A percentile compares a stretch with the other conserved stretches of the same genome.
phyloP scores from a whole-genome alignment of 1,140 invertebrate genomes.

The Ephestia elutella region DNA sequence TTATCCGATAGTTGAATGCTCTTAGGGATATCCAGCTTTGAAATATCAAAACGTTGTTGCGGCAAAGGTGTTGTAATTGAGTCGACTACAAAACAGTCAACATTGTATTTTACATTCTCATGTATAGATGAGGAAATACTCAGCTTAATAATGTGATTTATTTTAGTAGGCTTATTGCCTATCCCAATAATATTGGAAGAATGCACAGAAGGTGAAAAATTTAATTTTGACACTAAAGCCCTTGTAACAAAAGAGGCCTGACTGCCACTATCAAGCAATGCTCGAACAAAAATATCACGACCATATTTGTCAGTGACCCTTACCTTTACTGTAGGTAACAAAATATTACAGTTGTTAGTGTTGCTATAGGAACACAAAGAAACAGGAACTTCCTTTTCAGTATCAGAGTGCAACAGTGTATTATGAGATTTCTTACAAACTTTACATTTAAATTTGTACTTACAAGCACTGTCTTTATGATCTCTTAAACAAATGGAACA shows the following conservation, averaged over 20 bases:
- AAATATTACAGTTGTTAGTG: not conserved
- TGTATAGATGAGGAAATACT: conserved; percentile 10
- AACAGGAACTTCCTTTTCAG: conserved; percentile 9
- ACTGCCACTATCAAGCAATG: conserved; percentile 23
- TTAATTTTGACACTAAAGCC: conserved; percentile 10
- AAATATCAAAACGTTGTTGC: conserved; percentile 18
- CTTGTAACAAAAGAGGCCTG: conserved; percentile 23
- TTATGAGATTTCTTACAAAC: conserved; percentile 22
- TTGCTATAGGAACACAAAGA: conserved; percentile 3
- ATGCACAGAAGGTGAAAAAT: conserved; percentile 7
- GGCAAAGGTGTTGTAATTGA: conserved; percentile 19
- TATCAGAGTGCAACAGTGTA: conserved; percentile 19
- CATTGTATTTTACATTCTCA: conserved; percentile 11
- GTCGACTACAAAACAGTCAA: conserved; percentile 17
- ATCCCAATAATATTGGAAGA: conserved; percentile 21
- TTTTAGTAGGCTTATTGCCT: conserved; percentile 18
- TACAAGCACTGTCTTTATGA: conserved; percentile 17
- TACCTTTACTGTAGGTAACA: conserved; percentile 21
- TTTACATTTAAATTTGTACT: conserved; percentile 24
- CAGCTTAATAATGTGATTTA: conserved; percentile 18
- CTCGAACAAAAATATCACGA: conserved; percentile 15
- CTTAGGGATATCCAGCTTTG: conserved; percentile 16
- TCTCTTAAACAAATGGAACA: conserved; percentile 16
- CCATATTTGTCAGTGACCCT: conserved; percentile 19
- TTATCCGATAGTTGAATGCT: conserved; percentile 18